Conservation (phyloP, 2,888 invertebrate genomes). For the Eupithecia abbreviata region DNA sequence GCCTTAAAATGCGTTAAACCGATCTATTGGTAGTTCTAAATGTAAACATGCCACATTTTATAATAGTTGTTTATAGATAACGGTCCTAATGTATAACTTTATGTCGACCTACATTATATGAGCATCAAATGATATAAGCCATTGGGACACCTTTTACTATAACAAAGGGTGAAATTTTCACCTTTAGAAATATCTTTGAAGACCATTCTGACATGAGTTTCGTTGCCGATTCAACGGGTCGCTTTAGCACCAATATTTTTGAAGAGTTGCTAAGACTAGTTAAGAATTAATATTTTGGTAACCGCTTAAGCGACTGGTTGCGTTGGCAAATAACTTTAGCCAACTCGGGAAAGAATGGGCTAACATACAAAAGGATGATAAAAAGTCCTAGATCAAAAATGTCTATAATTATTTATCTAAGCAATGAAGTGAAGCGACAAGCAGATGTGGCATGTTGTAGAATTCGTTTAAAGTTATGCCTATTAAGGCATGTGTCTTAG, state of each 20-base stretch:
- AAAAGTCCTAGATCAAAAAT: constrained; percentile 25
- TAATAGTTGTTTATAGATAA: background rate
- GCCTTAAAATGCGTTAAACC: constrained; percentile 63
- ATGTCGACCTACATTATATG: background rate
- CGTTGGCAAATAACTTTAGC: background rate
- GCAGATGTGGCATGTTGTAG: constrained; percentile 40
- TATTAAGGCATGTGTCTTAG: constrained; percentile 60
- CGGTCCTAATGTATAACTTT: background rate
- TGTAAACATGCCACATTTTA: constrained; percentile 46
- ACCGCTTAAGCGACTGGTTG: background rate
- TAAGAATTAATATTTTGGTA: background rate
- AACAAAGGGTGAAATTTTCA: background rate
- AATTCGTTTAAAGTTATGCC: constrained; percentile 56
- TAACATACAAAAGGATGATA: constrained; percentile 16
- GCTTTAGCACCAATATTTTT: background rate
- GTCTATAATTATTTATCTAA: constrained; percentile 11
- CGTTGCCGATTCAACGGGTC: background rate
- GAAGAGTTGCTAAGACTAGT: background rate
- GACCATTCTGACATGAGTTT: background rate
- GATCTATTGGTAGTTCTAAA: constrained; percentile 59
- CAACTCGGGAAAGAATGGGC: background rate
- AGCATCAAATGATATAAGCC: background rate
- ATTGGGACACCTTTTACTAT: background rate
- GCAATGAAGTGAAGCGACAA: constrained; percentile 23
- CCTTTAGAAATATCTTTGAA: background rate